Conservation (phyloP, 2,113 vertebrate species). For the Mystacornis crossleyi region DNA sequence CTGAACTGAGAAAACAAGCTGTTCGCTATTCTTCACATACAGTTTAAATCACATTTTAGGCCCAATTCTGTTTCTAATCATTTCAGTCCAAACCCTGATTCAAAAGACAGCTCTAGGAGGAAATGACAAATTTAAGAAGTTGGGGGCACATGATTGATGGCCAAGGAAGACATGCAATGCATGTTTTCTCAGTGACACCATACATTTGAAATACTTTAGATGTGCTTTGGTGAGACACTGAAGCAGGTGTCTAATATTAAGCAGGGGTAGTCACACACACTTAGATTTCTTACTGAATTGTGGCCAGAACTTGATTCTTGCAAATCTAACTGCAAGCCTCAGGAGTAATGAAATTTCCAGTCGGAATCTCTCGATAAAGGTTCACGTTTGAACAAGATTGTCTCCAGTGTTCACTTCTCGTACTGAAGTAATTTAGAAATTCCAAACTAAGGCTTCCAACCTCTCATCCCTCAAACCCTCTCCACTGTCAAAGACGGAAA, state of each 20-base stretch:
- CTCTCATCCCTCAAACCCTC: background rate
- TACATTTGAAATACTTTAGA: background rate
- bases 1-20: background rate
- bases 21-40: background rate
- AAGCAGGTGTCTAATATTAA: background rate
- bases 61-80: background rate
- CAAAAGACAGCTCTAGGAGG: background rate
- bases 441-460: background rate
- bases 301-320: background rate
- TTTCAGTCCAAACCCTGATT: background rate
- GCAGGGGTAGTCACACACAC: background rate
- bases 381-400: slow-evolving; percentile 52
- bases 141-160: background rate
- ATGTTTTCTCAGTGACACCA: background rate
- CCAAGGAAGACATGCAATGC: background rate
- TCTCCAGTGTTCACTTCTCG: background rate
- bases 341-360: background rate
- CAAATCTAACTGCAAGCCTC: background rate
- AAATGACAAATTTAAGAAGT: background rate
- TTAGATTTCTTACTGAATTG: background rate
- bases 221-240: background rate
- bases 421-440: background rate
- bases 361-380: background rate
- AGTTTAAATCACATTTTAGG: background rate
- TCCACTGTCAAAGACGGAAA: background rate